Base-by-base conservation (phyloP, 2,113 vertebrate species). In the Cyphomyrus discorhynchus region DNA sequence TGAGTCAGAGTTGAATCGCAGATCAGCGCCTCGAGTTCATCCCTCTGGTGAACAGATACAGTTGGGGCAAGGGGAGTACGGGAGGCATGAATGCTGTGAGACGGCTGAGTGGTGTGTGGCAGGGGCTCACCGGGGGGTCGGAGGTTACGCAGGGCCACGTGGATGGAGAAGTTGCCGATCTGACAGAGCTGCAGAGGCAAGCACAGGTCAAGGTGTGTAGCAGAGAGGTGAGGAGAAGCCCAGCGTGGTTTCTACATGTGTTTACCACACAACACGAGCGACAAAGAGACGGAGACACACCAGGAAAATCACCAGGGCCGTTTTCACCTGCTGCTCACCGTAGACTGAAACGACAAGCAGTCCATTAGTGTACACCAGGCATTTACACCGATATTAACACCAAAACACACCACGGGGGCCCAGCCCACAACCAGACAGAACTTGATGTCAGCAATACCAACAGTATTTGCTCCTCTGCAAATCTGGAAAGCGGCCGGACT, bases 161-260 rank as follows among this genome's bases (percentile, higher is more conserved):
- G 97, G 93, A 98, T 98, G 50, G 97, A 98, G 94, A 98, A 97
- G 92, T 96, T 98, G 11, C 98, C 98, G 0, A 98, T 88, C 92
- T 98, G 97, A 92, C 97, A 98, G 93, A 98, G 96, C 98, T 98
- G 92, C 17, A n/a, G 31, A 87, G 85, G 89, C 46, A 87, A 85
- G 91, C 35, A 80, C 42, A 49, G 85, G 35, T 15, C 31, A 66
- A 39, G 35, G 35, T 10, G 19, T 13, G 31, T 52, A 35, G 27
- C 86, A 86, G 84, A 50, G 56, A 85, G 42, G 39, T 10, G 31
- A 50, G 83, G 47, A 50, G 9, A 45, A n/a, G 42, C 6, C 74
- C 74, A 19, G 74, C 5, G 10, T 39, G 31, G 35, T 42, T 42
- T 80, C 70, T 80, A 31, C n/a, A 70, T 1, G 62, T 80, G 17